Evolutionary conservation across 1,140 invertebrate species (phyloP), one percentile per base, ranked within the genome.

Genomic region (Apis florea): DNA sequence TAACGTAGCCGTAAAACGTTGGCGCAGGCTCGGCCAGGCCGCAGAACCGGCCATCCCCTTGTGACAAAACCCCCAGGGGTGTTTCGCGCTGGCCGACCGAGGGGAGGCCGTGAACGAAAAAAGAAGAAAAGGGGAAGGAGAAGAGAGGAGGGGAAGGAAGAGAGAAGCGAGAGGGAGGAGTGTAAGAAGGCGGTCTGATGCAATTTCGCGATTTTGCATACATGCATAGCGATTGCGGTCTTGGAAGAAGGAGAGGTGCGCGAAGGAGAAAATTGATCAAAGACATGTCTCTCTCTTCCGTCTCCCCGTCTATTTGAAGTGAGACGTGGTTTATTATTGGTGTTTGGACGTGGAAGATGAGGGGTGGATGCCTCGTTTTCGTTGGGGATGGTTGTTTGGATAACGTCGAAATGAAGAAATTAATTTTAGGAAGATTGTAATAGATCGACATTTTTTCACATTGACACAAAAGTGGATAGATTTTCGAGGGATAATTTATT

Each of bases 1-100:
- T 79, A 84, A 85, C 86, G 83, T 66, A 66, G 86, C 84, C 86
- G 89, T 91, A 91, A 93, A 93, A 91, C 86, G 91, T 92, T 91
- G 90, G 90, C 90, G 89, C 88, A 88, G 90, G 87, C 79, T 88
- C 88, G 69, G 88, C 84, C 87, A 89, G 88, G 80, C 90, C 90
- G 56, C 91, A 90, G 85, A 85, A 86, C 83, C 82, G 59, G 31
- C 61, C 68, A 56, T 63, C 49, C 64, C 31, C 74, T 49, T 51
- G 69, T 56, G 51, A 47, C 61, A 12, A 78, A 88, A 78, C 75
- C 80, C 70, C 69, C 83, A 67, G 54, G 84, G 70, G 81, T 78
- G 87, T 85, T 85, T 83, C 73, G 54, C 53, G 51, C 49, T 58
- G 40, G 54, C 68, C 19, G n/a, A 47, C 31, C 51, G 24, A 12